Base-by-base conservation (phyloP, 2,888 invertebrate genomes). In the Conistra vaccinii region DNA sequence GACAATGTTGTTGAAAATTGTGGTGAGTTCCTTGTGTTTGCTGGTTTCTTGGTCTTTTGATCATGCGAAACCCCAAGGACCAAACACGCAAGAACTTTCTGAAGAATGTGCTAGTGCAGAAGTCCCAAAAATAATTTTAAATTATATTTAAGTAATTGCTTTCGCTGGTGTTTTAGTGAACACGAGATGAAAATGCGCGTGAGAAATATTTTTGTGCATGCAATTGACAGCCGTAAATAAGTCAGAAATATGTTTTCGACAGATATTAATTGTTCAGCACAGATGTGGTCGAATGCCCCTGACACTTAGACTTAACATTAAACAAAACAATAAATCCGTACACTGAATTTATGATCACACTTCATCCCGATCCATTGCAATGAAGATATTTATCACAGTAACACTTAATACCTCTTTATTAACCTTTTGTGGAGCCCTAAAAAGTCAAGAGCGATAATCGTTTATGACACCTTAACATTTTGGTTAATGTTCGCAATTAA, bases 401-500 rank as follows among this genome's bases (percentile, higher is more conserved):
- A 74, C 71, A 70, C 78, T 75, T 81, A 57, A 75, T 83, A 83
- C 71, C 66, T 76, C 77, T 84, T 81, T 78, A 85, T 85, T 82
- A 87, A 86, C 87, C 79, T 86, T 85, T 82, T 76, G 66, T 39
- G 76, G 79, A 63, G 53, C 65, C 62, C 74, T 82, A 70, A 81
- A 73, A 79, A 80, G 81, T 84, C 85, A 80, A 78, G 69, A 80
- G 76, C 78, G 73, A 51, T 82, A 76, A 86, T 85, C 76, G 74
- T 67, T 69, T 81, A 53, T 80, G 81, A 84, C 85, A 82, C 86
- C 85, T 88, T 88, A 87, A 87, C 84, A 85, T 89, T 88, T 88
- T 80, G 81, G 85, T 88, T 83, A 87, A 88, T 86, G 75, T 76
- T 82, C 69, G 74, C 85, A 87, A 89, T 87, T 89, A 85, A 84